Conservation (phyloP, 1,140 invertebrate genomes). For the Rhopalosiphum padi region DNA sequence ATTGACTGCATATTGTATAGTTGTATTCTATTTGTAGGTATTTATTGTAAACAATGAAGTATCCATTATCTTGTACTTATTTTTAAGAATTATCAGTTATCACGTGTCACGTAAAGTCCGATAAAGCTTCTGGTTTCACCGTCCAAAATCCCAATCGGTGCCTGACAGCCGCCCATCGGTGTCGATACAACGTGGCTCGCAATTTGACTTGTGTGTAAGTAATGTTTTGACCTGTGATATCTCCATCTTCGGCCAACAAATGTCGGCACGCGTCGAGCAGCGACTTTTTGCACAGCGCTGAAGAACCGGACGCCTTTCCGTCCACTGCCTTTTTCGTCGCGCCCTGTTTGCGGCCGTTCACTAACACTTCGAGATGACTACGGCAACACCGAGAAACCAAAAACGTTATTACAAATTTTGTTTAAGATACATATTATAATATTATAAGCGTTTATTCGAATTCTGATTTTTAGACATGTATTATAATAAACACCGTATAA, state of each 20-base stretch:
- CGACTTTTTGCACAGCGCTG: conserved; percentile 44
- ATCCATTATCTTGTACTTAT: too few relatives aligned
- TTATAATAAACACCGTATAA: too few relatives aligned
- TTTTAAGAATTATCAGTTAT: neutral
- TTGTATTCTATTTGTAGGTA: too few relatives aligned
- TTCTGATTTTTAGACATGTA: too few relatives aligned
- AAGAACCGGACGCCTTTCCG: conserved; percentile 60
- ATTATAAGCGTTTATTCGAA: too few relatives aligned
- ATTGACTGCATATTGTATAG: too few relatives aligned
- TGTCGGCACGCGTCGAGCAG: conserved; percentile 35
- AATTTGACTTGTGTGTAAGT: conserved; percentile 36
- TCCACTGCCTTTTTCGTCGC: conserved; percentile 75
- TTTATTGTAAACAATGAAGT: too few relatives aligned
- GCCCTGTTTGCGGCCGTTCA: conserved; percentile 82
- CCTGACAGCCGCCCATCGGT: neutral
- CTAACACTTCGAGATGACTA: conserved; percentile 75
- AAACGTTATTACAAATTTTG: neutral
- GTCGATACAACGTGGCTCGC: neutral
- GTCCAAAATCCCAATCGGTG: conserved; percentile 44
- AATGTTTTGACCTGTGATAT: neutral
- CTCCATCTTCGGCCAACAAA: neutral
- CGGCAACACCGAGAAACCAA: neutral
- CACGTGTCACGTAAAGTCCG: neutral
- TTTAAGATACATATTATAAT: too few relatives aligned
- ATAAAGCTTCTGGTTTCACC: conserved; percentile 12